phyloP scores from a whole-genome alignment of 1,140 invertebrate genomes.

The Idris sp. region DNA sequence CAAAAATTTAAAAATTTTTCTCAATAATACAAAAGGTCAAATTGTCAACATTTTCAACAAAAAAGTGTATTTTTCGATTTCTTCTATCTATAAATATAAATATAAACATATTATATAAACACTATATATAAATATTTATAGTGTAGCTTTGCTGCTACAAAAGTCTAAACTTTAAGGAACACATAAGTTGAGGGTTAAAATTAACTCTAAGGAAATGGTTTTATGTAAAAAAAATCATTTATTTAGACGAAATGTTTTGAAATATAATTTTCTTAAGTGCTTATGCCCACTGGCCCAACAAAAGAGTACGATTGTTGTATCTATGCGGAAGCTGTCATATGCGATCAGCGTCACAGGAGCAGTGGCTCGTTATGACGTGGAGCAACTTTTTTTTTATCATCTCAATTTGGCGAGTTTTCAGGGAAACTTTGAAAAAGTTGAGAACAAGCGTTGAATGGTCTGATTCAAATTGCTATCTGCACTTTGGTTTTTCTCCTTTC shows the following conservation, averaged over 20 bases:
- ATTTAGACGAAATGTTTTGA: conserved; percentile 1
- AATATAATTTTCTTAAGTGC: conserved; percentile 2
- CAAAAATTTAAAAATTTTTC: too few relatives aligned
- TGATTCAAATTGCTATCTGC: conserved; percentile 64
- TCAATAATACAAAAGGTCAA: too few relatives aligned
- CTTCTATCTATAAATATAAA: too few relatives aligned
- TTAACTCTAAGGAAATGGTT: too few relatives aligned
- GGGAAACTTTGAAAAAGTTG: conserved; percentile 46
- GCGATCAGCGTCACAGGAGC: conserved; percentile 45
- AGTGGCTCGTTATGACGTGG: conserved; percentile 40
- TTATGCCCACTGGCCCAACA: conserved; percentile 1
- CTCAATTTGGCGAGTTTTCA: conserved; percentile 57
- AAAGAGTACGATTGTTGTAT: conserved; percentile 45
- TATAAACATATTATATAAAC: too few relatives aligned
- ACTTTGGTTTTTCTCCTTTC: conserved; percentile 45
- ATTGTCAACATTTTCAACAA: too few relatives aligned
- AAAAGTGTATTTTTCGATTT: too few relatives aligned
- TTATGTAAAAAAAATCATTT: conserved; percentile 18
- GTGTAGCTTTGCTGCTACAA: too few relatives aligned
- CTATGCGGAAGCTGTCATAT: conserved; percentile 63
- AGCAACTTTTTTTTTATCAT: conserved; percentile 52
- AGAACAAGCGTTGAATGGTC: conserved; percentile 38
- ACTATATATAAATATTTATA: too few relatives aligned
- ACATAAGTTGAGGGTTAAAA: too few relatives aligned
- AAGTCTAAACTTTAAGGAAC: too few relatives aligned